Evolutionary conservation across 92 coral and sea anemone species (phyloP).

Genomic region (Micromussa lordhowensis): DNA sequence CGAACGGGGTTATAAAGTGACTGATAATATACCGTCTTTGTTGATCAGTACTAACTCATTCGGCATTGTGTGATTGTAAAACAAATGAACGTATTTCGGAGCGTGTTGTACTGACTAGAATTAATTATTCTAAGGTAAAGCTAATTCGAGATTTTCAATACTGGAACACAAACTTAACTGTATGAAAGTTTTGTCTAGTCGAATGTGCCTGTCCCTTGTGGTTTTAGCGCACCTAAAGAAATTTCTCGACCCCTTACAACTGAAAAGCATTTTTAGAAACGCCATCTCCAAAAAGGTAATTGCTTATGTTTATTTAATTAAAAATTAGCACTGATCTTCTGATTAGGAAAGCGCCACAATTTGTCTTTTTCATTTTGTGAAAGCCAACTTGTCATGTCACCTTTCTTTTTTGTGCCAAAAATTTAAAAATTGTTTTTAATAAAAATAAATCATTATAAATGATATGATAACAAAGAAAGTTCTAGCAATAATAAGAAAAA

Average conservation of each 20-base stretch:
- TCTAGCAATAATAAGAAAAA: background rate
- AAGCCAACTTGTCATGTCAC: background rate
- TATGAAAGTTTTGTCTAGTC: background rate
- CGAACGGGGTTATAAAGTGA: background rate
- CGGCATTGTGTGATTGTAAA: constrained; percentile 4
- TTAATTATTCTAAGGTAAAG: background rate
- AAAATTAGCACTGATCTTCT: constrained; percentile 12
- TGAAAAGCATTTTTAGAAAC: background rate
- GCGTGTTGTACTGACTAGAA: background rate
- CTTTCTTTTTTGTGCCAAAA: background rate
- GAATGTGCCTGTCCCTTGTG: background rate
- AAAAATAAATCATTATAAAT: constrained; percentile 6
- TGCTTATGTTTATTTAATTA: background rate
- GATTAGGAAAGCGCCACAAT: constrained; percentile 9
- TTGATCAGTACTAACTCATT: constrained; percentile 1
- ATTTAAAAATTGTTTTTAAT: constrained; percentile 2
- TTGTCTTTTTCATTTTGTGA: background rate
- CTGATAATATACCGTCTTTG: constrained; percentile 19
- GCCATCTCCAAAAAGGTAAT: background rate
- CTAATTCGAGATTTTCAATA: no score
- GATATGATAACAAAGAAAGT: constrained; percentile 10
- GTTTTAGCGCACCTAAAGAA: background rate
- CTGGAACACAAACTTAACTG: background rate
- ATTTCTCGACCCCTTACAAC: background rate
- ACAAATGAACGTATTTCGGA: background rate